Evolutionary conservation across 2,797 vertebrate genomes (phyloP), one percentile per base, ranked within the genome.

Genomic region (Amazona finschi): DNA sequence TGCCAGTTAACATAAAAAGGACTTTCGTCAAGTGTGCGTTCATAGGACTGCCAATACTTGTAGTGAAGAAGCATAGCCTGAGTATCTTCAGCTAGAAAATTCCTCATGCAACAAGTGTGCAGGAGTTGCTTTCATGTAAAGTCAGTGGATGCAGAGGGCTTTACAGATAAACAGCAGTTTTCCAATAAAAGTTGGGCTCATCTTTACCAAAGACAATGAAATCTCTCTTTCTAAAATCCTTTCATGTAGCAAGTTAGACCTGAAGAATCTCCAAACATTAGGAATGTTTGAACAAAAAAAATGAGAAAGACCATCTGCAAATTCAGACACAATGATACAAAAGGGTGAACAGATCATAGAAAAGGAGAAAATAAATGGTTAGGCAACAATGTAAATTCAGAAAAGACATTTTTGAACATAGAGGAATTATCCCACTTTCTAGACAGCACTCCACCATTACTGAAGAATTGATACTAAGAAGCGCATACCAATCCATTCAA

Each of bases 401-500:
- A 39, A 49, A 81, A 66, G 46, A 44, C 28, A 70, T 84, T 16
- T 50, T 69, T 8, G 30, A 78, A 69, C 28, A 33, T 2, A 25
- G 25, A 36, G 41, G 27, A 87, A 67, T 67, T 76, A 70, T 20
- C n/a, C 38, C n/a, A 31, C 19, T 22, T 69, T 80, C 46, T 58
- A 81, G 47, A 52, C 28, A 87, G 41, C 12, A 43, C 38, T 80
- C 36, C 33, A 19, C 64, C n/a, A 15, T 83, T 69, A 69, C 49
- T 5, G 5, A 92, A 80, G n/a, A 64, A 66, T 22, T 74, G 33
- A 66, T 61, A 82, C 15, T 33, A 60, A 86, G 88, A 91, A 76
- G 52, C 16, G 85, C 98, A 61, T 97, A 99, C 99, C 98, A 99
- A 97, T 95, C 99, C 99, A 95, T 97, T 98, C 58, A 99, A 97